Conservation (phyloP, 2,888 invertebrate genomes). For the Torymus aiolomorphi region DNA sequence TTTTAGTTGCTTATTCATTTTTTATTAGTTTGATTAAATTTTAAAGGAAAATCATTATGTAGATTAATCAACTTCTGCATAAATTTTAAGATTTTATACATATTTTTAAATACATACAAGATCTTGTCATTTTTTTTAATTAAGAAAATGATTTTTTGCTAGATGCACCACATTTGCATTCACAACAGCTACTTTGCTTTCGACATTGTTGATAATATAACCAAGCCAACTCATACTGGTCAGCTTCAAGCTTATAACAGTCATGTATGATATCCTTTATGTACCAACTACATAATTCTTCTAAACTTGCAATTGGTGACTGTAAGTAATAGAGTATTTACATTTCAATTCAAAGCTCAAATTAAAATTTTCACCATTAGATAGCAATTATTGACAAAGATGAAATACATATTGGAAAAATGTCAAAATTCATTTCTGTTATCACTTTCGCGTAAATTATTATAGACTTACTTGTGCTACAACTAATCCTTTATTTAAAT, state of each 20-base stretch:
- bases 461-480: constrained; percentile 74
- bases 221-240: constrained; percentile 77
- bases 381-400: background rate
- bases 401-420: background rate
- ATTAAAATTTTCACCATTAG: background rate
- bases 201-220: constrained; percentile 67
- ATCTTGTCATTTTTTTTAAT: constrained; percentile 14
- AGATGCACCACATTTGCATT: constrained; percentile 51
- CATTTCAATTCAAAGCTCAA: constrained; percentile 5
- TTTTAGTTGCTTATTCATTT: constrained; percentile 8
- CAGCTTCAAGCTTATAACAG: constrained; percentile 74
- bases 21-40: background rate
- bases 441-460: background rate
- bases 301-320: constrained; percentile 63
- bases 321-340: constrained; percentile 12
- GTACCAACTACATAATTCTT: constrained; percentile 76
- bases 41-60: no score
- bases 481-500: constrained; percentile 76
- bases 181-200: constrained; percentile 20
- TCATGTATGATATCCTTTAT: constrained; percentile 72
- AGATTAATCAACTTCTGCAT: no score
- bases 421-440: constrained; percentile 28
- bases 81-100: background rate
- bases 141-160: constrained; percentile 49
- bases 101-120: constrained; percentile 32